These are phyloP conservation scores for Tachycineta bicolor DNA, from an alignment of 2,113 vertebrate species.

Conservation along the genomic window DNA sequence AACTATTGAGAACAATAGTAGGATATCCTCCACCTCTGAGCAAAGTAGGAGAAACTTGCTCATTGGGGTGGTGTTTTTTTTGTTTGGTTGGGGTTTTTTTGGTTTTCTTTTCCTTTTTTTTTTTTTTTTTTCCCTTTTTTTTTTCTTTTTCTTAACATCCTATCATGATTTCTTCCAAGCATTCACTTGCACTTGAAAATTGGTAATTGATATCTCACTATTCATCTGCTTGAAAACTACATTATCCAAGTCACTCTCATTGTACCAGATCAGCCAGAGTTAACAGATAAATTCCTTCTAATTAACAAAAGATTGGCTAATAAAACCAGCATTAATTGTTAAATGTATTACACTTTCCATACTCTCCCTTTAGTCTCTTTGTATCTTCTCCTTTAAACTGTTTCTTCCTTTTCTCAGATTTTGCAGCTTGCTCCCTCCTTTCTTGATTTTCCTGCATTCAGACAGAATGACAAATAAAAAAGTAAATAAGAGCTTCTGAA, in stretches of 20 bases:
- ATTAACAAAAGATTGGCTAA: neutral
- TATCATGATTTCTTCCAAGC: neutral
- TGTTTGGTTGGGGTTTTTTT: too few relatives aligned
- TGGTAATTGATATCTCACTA: neutral
- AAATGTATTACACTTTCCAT: slow-evolving; percentile 81
- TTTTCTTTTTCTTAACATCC: neutral
- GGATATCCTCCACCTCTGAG: neutral
- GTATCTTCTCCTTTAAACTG: slow-evolving; percentile 85
- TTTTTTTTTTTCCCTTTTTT: too few relatives aligned
- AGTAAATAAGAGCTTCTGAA: neutral
- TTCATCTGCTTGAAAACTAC: neutral
- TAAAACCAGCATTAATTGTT: neutral
- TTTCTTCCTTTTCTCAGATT: slow-evolving; percentile 88
- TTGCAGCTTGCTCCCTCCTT: slow-evolving; percentile 82
- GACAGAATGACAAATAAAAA: neutral
- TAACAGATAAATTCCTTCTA: neutral
- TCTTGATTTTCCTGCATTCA: slow-evolving; percentile 86
- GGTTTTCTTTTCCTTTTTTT: too few relatives aligned
- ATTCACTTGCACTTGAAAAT: neutral
- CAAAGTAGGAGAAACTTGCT: neutral
- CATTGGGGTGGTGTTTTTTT: neutral
- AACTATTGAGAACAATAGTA: neutral
- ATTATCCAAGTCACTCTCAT: neutral
- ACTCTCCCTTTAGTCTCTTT: slow-evolving; percentile 81
- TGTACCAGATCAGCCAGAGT: neutral